A percentile compares a stretch with the other conserved stretches of the same genome.
These are phyloP conservation scores for Syritta pipiens DNA, from an alignment of 2,888 invertebrate species.

Conservation along the genomic window DNA sequence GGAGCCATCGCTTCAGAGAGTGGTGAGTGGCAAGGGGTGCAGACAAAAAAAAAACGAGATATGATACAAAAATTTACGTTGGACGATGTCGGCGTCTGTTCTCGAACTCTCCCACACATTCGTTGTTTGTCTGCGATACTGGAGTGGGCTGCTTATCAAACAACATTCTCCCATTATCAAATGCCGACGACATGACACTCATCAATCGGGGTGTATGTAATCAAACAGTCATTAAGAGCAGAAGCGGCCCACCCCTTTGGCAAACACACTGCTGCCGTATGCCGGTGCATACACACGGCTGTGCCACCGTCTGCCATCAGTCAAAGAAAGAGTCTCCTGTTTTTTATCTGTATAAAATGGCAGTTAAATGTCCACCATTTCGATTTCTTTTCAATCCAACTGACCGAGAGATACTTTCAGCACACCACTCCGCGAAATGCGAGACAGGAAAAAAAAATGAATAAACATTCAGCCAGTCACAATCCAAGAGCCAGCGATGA, in stretches of 20 bases:
- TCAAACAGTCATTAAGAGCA: constrained; percentile 28
- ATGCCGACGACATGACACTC: constrained; percentile 21
- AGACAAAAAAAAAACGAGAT: constrained; percentile 5
- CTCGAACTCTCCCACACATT: constrained; percentile 61
- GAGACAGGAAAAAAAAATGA: constrained; percentile 21
- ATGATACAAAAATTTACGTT: constrained; percentile 51
- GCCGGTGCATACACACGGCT: constrained; percentile 30
- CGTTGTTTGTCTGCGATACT: constrained; percentile 23
- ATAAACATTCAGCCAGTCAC: constrained; percentile 66
- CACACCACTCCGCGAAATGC: constrained; percentile 20
- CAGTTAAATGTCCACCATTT: constrained; percentile 66
- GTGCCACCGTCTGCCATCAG: constrained; percentile 32
- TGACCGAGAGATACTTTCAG: constrained; percentile 47
- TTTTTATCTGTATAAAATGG: constrained; percentile 51
- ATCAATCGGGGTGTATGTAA: constrained; percentile 46
- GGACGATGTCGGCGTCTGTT: constrained; percentile 42
- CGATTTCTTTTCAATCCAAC: constrained; percentile 44
- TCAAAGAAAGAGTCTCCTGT: constrained; percentile 1
- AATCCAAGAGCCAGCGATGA: constrained; percentile 60
- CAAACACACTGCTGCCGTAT: too few relatives aligned
- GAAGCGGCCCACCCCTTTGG: constrained; percentile 55
- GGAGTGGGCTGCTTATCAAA: constrained; percentile 62
- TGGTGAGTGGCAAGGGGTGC: constrained; percentile 1
- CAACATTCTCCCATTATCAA: constrained; percentile 28
- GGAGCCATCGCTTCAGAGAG: constrained; percentile 26